Conservation (phyloP, 1,140 invertebrate genomes). For the Euwallacea fornicatus region DNA sequence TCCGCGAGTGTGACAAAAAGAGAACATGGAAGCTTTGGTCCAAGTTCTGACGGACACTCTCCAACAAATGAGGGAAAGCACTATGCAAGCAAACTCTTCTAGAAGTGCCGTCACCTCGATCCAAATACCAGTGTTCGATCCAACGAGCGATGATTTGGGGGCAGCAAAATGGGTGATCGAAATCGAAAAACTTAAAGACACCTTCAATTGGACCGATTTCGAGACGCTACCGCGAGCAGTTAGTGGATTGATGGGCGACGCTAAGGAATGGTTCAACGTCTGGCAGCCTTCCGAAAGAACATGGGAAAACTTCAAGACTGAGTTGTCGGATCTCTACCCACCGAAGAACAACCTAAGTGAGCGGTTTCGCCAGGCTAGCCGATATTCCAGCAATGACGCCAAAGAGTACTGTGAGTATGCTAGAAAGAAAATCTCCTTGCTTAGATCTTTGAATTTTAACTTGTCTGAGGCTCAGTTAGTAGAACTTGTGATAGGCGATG, state of each 20-base stretch:
- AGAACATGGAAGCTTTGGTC: no score
- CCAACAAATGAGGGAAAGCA: no score
- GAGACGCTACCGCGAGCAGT: neutral
- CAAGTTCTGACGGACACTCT: no score
- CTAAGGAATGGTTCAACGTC: neutral
- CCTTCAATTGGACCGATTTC: neutral
- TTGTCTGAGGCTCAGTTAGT: constrained; percentile 3
- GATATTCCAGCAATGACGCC: constrained; percentile 5
- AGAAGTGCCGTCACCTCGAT: neutral
- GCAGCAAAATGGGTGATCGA: neutral
- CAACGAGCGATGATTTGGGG: neutral
- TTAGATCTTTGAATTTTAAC: constrained; percentile 12
- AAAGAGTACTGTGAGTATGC: constrained; percentile 14
- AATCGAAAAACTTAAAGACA: neutral
- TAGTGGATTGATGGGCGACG: neutral
- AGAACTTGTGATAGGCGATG: constrained; percentile 9
- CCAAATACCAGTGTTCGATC: neutral
- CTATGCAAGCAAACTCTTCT: no score
- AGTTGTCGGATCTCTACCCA: neutral
- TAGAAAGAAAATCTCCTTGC: constrained; percentile 12
- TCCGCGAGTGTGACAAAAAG: no score
- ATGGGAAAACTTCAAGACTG: neutral
- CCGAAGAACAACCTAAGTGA: constrained; percentile 7
- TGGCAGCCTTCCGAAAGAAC: neutral
- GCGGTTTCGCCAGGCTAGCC: constrained; percentile 2